Conservation (phyloP, 2,888 invertebrate genomes). For the Drosophila barbarae region DNA sequence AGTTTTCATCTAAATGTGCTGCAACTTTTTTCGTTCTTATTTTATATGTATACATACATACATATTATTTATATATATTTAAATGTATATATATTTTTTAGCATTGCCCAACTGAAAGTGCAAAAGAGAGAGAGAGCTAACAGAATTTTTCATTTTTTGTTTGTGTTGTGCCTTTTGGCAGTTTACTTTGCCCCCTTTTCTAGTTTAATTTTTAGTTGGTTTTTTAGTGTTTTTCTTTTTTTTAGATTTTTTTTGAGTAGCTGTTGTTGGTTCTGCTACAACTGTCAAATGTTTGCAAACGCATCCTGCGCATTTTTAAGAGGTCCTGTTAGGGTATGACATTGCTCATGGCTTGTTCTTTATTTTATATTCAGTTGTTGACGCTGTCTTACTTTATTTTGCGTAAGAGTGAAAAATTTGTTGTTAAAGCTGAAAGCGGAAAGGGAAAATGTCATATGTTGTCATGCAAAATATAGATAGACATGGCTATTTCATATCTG, state of each 20-base stretch:
- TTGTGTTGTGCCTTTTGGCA: slow-evolving; percentile 42
- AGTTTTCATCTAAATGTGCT: slow-evolving; percentile 43
- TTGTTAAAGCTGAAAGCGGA: background rate
- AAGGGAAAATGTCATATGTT: background rate
- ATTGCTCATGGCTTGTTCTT: slow-evolving; percentile 2
- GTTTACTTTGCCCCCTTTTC: slow-evolving; percentile 31
- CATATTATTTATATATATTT: background rate
- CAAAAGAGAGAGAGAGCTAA: slow-evolving; percentile 3
- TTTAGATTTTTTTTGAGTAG: slow-evolving; percentile 7
- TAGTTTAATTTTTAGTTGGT: slow-evolving; percentile 15
- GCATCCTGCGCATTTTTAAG: slow-evolving; percentile 8
- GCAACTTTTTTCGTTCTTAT: slow-evolving; percentile 31
- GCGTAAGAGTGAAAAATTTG: background rate
- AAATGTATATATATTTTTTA: background rate
- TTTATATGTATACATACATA: background rate
- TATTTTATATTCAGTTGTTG: slow-evolving; percentile 22
- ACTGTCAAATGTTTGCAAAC: slow-evolving; percentile 41
- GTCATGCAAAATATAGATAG: background rate
- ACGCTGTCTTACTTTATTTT: background rate
- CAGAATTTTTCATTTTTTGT: slow-evolving; percentile 25
- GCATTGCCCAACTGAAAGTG: slow-evolving; percentile 1
- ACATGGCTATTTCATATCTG: background rate
- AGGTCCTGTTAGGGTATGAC: background rate
- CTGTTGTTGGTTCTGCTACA: slow-evolving; percentile 17
- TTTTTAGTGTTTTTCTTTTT: background rate